Conservation (phyloP, 2,797 vertebrate genomes). For the Gallinago nigripennis region DNA sequence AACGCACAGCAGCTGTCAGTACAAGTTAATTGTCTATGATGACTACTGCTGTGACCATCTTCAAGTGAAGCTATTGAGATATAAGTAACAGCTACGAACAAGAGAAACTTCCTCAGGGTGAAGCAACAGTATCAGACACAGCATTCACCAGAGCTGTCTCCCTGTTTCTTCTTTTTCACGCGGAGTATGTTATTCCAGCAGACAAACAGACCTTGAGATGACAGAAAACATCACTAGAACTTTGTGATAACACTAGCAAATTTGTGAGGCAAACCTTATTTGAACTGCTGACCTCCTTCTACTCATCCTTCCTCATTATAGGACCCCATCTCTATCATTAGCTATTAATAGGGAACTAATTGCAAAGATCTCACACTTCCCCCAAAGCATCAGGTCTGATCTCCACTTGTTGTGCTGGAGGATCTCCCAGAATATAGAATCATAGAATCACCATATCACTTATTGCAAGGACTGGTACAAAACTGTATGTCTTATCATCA, state of each 20-base stretch:
- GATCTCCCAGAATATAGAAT: not conserved
- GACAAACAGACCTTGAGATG: not conserved
- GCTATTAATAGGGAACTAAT: not conserved
- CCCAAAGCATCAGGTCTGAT: not conserved
- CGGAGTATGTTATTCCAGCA: not conserved
- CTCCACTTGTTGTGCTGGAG: not conserved
- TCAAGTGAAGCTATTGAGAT: not conserved
- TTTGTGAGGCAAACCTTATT: not conserved
- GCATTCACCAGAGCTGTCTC: not conserved
- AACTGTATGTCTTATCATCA: accelerated
- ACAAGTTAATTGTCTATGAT: not conserved
- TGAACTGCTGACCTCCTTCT: not conserved
- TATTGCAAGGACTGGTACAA: not conserved
- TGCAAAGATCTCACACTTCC: not conserved
- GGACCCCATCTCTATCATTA: not conserved
- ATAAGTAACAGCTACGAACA: not conserved
- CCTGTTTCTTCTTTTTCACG: not conserved
- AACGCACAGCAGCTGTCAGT: not conserved
- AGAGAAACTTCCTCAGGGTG: not conserved
- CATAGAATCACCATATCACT: not conserved
- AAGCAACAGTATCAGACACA: not conserved
- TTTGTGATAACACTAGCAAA: not conserved
- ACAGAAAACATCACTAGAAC: not conserved
- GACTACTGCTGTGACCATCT: not conserved
- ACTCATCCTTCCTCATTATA: not conserved